These are phyloP conservation scores for Drosophila prostipennis DNA, from an alignment of 2,888 invertebrate species.

Conservation along the genomic window DNA sequence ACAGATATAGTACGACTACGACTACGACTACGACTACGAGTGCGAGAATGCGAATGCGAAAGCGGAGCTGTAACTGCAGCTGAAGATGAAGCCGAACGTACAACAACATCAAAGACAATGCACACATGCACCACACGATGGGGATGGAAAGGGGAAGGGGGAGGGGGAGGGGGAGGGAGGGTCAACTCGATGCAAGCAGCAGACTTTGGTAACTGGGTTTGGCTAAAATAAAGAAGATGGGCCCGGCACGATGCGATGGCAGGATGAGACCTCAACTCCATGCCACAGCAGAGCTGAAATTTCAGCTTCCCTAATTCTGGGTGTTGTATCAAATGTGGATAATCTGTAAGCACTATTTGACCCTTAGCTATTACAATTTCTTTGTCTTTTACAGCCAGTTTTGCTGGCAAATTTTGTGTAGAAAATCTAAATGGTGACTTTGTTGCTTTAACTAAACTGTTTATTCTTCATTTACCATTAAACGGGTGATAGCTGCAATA, in stretches of 20 bases:
- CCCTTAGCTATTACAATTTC: constrained; percentile 6
- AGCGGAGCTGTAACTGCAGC: constrained; percentile 49
- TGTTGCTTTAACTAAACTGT: neutral
- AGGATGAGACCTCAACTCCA: constrained; percentile 18
- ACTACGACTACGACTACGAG: constrained; percentile 7
- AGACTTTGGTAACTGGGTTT: constrained; percentile 37
- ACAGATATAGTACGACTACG: constrained; percentile 52
- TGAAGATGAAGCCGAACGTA: constrained; percentile 34
- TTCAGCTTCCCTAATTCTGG: constrained; percentile 30
- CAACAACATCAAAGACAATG: constrained; percentile 67
- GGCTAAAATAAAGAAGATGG: constrained; percentile 3
- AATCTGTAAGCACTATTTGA: constrained; percentile 19
- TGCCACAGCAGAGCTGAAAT: constrained; percentile 18
- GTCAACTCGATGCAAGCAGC: constrained; percentile 24
- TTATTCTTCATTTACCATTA: neutral
- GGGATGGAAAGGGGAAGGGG: neutral
- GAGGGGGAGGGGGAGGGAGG: constrained; percentile 12
- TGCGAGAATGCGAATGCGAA: constrained; percentile 7
- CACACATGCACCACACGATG: constrained; percentile 34
- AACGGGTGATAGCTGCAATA: neutral
- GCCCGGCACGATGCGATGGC: constrained; percentile 1
- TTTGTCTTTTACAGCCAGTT: neutral
- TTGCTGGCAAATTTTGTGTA: neutral
- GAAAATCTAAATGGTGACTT: neutral
- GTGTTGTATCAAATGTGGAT: constrained; percentile 19